A percentile compares a stretch with the other conserved stretches of the same genome.
Conservation (phyloP, 2,113 vertebrate species). For the Rhinolophus sinicus region DNA sequence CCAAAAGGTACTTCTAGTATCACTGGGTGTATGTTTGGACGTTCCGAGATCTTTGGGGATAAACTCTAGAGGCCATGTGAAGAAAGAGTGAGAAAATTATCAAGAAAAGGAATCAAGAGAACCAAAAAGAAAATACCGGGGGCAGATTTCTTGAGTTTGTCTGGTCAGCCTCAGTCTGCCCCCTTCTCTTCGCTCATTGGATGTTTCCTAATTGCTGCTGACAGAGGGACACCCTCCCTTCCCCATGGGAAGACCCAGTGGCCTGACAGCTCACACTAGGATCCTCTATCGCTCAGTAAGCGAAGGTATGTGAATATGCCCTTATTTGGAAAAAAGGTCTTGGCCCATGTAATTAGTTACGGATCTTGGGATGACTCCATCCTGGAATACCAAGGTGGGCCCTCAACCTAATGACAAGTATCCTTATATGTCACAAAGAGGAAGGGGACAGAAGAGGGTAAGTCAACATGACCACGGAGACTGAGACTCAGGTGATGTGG, state of each 20-base stretch:
- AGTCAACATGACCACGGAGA: neutral
- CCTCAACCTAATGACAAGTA: neutral
- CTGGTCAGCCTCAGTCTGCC: neutral
- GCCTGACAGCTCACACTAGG: neutral
- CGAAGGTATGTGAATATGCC: neutral
- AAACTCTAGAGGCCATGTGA: neutral
- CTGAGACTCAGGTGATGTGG: neutral
- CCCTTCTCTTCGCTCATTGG: neutral
- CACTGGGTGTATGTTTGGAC: neutral
- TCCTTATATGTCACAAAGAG: neutral
- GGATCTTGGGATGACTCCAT: neutral
- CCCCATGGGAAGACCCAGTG: neutral
- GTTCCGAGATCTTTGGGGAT: neutral
- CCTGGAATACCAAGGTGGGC: neutral
- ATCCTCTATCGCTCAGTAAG: neutral
- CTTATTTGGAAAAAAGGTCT: neutral
- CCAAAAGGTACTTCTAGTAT: neutral
- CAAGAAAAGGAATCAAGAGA: neutral
- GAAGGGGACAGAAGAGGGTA: neutral
- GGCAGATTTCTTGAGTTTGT: neutral
- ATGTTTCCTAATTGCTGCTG: neutral
- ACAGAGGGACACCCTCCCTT: neutral
- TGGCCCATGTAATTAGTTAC: neutral
- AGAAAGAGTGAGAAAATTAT: slow-evolving; percentile 9
- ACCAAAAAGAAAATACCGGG: neutral